These are phyloP conservation scores for Phyllotreta striolata DNA, from an alignment of 2,888 invertebrate species.

Conservation along the genomic window DNA sequence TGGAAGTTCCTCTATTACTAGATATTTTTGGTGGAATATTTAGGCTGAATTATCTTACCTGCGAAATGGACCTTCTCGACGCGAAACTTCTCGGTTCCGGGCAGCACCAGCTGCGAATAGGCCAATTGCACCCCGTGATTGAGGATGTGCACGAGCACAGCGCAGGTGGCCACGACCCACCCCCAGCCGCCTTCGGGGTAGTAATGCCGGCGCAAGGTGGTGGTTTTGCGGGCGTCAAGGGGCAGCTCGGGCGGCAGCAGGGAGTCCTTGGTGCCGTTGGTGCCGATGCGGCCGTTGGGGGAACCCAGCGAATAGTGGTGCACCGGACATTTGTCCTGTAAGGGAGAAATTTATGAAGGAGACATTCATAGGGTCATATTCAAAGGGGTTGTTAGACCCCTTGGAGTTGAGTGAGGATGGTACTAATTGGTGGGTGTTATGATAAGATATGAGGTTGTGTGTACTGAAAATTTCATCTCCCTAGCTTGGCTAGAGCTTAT, in stretches of 20 bases:
- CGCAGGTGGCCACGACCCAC: conserved; percentile 79
- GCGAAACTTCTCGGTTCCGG: conserved; percentile 68
- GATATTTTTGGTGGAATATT: not conserved
- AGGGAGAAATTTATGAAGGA: too few relatives aligned
- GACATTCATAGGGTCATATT: not conserved
- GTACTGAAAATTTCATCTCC: too few relatives aligned
- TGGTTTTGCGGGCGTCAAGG: conserved; percentile 59
- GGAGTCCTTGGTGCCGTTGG: conserved; percentile 29
- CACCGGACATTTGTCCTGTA: conserved; percentile 46
- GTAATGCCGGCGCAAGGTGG: conserved; percentile 71
- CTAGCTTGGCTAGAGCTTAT: too few relatives aligned
- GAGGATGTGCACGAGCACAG: conserved; percentile 75
- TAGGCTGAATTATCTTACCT: conserved; percentile 62
- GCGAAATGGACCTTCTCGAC: conserved; percentile 70
- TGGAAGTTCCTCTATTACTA: too few relatives aligned
- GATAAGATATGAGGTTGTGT: too few relatives aligned
- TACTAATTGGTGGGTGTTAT: too few relatives aligned
- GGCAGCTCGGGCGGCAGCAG: conserved; percentile 54
- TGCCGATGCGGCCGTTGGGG: conserved; percentile 25
- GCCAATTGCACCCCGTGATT: conserved; percentile 79
- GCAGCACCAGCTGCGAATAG: conserved; percentile 67
- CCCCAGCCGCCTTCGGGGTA: conserved; percentile 91
- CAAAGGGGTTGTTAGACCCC: not conserved
- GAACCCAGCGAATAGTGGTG: conserved; percentile 42
- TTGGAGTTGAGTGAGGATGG: too few relatives aligned